These are phyloP conservation scores for Maniola jurtina DNA, from an alignment of 1,140 invertebrate species.

Conservation along the genomic window DNA sequence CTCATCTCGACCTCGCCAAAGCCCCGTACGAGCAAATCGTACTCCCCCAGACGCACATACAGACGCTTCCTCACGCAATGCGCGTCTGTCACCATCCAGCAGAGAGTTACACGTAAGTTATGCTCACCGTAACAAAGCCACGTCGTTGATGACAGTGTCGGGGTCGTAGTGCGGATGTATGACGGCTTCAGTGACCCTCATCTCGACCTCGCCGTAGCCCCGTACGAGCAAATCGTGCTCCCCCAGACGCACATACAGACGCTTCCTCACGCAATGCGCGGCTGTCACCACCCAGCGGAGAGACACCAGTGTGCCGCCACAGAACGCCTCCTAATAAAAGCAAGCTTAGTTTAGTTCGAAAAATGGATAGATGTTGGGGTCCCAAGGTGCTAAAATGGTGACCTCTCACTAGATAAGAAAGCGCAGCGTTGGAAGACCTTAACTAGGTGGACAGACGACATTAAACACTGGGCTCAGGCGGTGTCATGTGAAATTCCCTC, in stretches of 20 bases:
- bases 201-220: conserved; percentile 79
- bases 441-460: too few relatives aligned
- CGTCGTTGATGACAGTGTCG: conserved; percentile 94
- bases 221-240: conserved; percentile 79
- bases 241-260: conserved; percentile 89
- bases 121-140: conserved; percentile 86
- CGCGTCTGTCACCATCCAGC: conserved; percentile 94
- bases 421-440: too few relatives aligned
- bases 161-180: conserved; percentile 92
- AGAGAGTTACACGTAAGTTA: conserved; percentile 77
- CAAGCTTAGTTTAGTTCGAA: not conserved
- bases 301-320: conserved; percentile 93
- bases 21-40: conserved; percentile 61
- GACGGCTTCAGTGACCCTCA: conserved; percentile 84
- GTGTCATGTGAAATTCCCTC: too few relatives aligned
- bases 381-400: too few relatives aligned
- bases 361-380: too few relatives aligned
- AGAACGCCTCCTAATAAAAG: conserved; percentile 87
- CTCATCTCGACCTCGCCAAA: conserved; percentile 82
- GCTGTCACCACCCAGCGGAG: conserved; percentile 94
- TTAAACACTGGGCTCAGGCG: too few relatives aligned
- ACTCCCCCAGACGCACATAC: conserved; percentile 90
- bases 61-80: conserved; percentile 91
- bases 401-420: too few relatives aligned
- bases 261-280: conserved; percentile 90